Evolutionary conservation across 1,140 invertebrate genomes (phyloP), one percentile per base, ranked within the genome.

Genomic region (Hypothenemus hampei): DNA sequence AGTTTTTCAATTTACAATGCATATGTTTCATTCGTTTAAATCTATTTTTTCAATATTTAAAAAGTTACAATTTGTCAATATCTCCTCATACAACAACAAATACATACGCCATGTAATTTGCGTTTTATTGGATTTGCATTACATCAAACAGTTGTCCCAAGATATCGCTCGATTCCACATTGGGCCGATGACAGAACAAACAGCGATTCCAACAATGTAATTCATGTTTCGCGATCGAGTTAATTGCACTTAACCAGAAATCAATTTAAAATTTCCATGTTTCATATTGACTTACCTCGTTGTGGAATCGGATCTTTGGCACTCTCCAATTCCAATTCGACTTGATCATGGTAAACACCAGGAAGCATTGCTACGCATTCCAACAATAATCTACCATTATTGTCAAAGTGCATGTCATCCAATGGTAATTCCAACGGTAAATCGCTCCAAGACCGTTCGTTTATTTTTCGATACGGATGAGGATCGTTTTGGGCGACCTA

Each of bases 281-380:
- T 8, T 31, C 1, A 31, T 11, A 31, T 3, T n/a, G 36, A 13
- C 36, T 37, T 37, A 79, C 78, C 78, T 77, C 77, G 69, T 47
- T 78, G 77, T 11, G 77, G 78, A 53, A 79, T 68, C 36, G 78
- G 78, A 69, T 79, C 75, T 60, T 70, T 74, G 57, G 74, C 72
- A 51, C 73, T 74, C 45, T 69, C 70, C 58, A 79, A 67, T 61
- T 75, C 70, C 29, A 78, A 68, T 67, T 76, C 75, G 43, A 74
- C 72, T 46, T 75, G 71, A 61, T 78, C 71, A 35, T 73, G 69
- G 69, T 78, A 78, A 57, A 78, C 67, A 59, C 73, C 74, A 47
- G 67, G 69, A 61, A 79, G 72, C 64, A 77, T 67, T 51, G 77
- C 75, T 18, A 75, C 74, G 59, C 78, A 79, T 36, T 72, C 72